Conservation (phyloP, 1,140 invertebrate species). For the Metopolophium dirhodum region DNA sequence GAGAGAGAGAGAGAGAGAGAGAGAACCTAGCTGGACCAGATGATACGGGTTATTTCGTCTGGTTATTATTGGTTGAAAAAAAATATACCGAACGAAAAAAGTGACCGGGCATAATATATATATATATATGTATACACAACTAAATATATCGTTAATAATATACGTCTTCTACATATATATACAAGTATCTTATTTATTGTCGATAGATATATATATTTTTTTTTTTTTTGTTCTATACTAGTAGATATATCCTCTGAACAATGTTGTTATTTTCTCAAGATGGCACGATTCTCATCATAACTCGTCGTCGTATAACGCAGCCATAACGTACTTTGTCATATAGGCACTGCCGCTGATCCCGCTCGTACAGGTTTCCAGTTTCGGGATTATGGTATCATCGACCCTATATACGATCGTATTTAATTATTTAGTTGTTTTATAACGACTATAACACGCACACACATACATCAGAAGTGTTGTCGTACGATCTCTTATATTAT, state of each 20-base stretch:
- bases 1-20: too few species aligned
- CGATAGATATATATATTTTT: neutral
- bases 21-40: neutral
- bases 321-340: slow-evolving; percentile 22
- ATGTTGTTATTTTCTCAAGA: slow-evolving; percentile 46
- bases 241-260: neutral
- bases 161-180: neutral
- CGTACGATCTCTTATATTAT: neutral
- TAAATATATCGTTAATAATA: neutral
- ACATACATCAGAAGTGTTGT: neutral
- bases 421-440: slow-evolving; percentile 23
- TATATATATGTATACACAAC: neutral
- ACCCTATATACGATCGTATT: slow-evolving; percentile 25
- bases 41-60: slow-evolving; percentile 28
- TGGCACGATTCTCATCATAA: slow-evolving; percentile 51
- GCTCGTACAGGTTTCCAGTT: slow-evolving; percentile 51
- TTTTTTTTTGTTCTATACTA: slow-evolving; percentile 38
- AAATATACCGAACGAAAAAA: neutral
- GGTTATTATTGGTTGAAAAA: neutral
- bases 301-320: slow-evolving; percentile 36
- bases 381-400: slow-evolving; percentile 54
- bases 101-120: neutral
- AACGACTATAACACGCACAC: neutral
- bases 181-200: neutral
- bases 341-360: neutral